These are phyloP conservation scores for Plagiodera versicolora DNA, from an alignment of 2,888 invertebrate species.

Conservation along the genomic window DNA sequence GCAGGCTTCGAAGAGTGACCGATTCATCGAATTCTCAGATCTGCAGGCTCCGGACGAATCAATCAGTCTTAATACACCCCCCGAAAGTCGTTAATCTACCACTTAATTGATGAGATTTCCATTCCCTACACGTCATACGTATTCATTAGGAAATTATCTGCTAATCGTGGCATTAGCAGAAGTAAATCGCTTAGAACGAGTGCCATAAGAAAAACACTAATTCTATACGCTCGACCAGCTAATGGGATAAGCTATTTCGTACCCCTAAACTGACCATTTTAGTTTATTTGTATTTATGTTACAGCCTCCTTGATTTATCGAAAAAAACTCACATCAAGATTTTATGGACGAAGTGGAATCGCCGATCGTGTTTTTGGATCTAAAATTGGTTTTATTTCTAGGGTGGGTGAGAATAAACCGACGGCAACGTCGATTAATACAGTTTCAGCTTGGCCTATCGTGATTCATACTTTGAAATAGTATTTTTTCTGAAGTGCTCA, in stretches of 20 bases:
- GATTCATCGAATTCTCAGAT: slow-evolving; percentile 34
- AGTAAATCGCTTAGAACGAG: slow-evolving; percentile 44
- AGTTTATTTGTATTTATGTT: slow-evolving; percentile 36
- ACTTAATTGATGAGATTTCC: slow-evolving; percentile 48
- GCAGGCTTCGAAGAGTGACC: slow-evolving; percentile 35
- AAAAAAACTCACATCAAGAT: slow-evolving; percentile 27
- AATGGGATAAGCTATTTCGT: slow-evolving; percentile 31
- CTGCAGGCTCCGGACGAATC: slow-evolving; percentile 38
- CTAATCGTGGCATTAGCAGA: slow-evolving; percentile 47
- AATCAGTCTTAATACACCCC: slow-evolving; percentile 47
- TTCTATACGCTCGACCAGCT: slow-evolving; percentile 26
- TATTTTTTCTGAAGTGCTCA: too few species aligned
- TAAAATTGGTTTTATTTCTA: not conserved
- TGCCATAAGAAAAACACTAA: slow-evolving; percentile 34
- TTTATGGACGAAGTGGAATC: slow-evolving; percentile 20
- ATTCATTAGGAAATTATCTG: slow-evolving; percentile 51
- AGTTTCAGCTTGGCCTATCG: not conserved
- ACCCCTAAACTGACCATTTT: slow-evolving; percentile 33
- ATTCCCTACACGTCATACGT: slow-evolving; percentile 49
- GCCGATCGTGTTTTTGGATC: slow-evolving; percentile 2
- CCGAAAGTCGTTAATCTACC: slow-evolving; percentile 46
- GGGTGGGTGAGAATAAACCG: not conserved
- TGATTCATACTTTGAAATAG: not conserved
- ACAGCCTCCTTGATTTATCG: slow-evolving; percentile 34
- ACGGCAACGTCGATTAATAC: not conserved